A percentile compares a stretch with the other conserved stretches of the same genome.
These are phyloP conservation scores for Rotaria sp. DNA, from an alignment of 2,888 invertebrate genomes.

Conservation along the genomic window DNA sequence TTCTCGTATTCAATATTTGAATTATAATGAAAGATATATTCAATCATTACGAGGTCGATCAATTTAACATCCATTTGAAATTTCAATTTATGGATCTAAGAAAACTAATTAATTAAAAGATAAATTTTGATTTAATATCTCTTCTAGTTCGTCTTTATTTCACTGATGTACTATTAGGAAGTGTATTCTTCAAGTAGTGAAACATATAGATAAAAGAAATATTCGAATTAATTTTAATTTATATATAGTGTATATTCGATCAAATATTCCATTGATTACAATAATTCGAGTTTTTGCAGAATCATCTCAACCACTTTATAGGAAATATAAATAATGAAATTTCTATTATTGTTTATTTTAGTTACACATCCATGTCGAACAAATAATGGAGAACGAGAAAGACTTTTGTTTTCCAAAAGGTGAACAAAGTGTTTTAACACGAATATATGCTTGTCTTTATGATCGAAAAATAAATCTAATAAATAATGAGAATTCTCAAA, in stretches of 20 bases:
- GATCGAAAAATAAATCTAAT: conserved; percentile 60
- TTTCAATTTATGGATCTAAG: conserved; percentile 64
- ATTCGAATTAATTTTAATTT: neutral
- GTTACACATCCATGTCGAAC: conserved; percentile 81
- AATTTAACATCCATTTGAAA: conserved; percentile 63
- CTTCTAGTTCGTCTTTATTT: conserved; percentile 80
- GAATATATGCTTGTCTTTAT: conserved; percentile 33
- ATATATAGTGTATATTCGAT: neutral
- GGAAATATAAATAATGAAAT: neutral
- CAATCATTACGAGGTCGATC: conserved; percentile 80
- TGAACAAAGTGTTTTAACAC: conserved; percentile 56
- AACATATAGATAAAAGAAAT: neutral
- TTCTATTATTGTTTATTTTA: conserved; percentile 39
- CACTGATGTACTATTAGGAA: conserved; percentile 90
- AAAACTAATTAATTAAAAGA: neutral
- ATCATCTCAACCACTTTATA: conserved; percentile 7
- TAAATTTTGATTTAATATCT: neutral
- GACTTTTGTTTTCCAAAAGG: conserved; percentile 83
- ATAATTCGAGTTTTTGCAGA: neutral
- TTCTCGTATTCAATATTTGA: conserved; percentile 73
- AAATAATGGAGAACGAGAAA: conserved; percentile 80
- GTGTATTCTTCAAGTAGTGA: conserved; percentile 51
- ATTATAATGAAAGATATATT: conserved; percentile 80
- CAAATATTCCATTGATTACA: conserved; percentile 13
- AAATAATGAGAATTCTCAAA: conserved; percentile 63